Conservation (phyloP, 2,888 invertebrate species). For the Allacma fusca region DNA sequence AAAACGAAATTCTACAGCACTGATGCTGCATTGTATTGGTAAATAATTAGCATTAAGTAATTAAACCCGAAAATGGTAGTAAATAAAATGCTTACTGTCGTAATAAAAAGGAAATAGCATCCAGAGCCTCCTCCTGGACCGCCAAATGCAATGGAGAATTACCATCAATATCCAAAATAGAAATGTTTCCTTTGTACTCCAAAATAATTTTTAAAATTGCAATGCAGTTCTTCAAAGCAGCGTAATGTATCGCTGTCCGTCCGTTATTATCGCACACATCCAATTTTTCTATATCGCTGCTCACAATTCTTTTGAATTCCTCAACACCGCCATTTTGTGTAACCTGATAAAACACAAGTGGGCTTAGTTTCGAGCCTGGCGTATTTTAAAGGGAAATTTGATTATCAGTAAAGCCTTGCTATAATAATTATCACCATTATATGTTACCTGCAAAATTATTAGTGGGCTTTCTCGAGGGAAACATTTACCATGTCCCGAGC, state of each 20-base stretch:
- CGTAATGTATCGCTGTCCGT: constrained; percentile 11
- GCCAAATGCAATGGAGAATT: constrained; percentile 85
- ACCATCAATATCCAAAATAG: constrained; percentile 66
- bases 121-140: constrained; percentile 75
- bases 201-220: constrained; percentile 24
- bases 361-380: too few relatives aligned
- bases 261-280: constrained; percentile 52
- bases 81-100: constrained; percentile 64
- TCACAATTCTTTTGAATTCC: constrained; percentile 14
- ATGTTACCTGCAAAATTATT: too few relatives aligned
- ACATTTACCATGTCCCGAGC: too few relatives aligned
- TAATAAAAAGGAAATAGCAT: constrained; percentile 78
- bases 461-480: too few relatives aligned
- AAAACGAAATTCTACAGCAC: too few relatives aligned
- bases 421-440: too few relatives aligned
- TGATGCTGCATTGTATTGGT: too few relatives aligned
- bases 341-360: too few relatives aligned
- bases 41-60: too few relatives aligned
- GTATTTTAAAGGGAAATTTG: too few relatives aligned
- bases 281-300: not conserved
- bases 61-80: constrained; percentile 64
- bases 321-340: constrained; percentile 1
- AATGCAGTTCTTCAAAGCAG: constrained; percentile 27
- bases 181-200: constrained; percentile 6
- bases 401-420: too few relatives aligned